phyloP scores from a whole-genome alignment of 1,140 invertebrate species.

The Sweltsa coloradensis region DNA sequence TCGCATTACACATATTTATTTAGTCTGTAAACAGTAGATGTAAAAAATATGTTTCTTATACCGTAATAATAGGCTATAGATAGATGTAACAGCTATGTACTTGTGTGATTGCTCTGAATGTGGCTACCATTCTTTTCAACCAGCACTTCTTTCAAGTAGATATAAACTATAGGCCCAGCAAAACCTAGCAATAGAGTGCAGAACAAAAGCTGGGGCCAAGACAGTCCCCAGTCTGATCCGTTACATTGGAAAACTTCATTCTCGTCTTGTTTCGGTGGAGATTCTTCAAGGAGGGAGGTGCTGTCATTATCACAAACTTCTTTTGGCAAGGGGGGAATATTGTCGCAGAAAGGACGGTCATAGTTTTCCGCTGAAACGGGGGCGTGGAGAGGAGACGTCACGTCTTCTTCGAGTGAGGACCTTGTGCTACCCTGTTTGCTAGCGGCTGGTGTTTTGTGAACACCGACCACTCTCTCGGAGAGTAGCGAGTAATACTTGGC shows the following conservation, averaged over 20 bases:
- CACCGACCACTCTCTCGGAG: constrained; percentile 35
- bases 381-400: constrained; percentile 9
- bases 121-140: too few relatives aligned
- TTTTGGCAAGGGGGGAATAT: constrained; percentile 11
- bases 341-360: too few relatives aligned
- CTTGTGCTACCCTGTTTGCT: constrained; percentile 15
- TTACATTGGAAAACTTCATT: constrained; percentile 29
- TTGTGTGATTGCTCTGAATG: too few relatives aligned
- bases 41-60: too few relatives aligned
- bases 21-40: too few relatives aligned
- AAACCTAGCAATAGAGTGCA: constrained; percentile 29
- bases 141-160: too few relatives aligned
- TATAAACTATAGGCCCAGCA: constrained; percentile 30
- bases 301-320: constrained; percentile 21
- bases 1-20: too few relatives aligned
- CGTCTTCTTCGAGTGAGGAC: constrained; percentile 17
- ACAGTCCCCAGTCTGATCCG: constrained; percentile 32
- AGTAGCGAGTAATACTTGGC: constrained; percentile 53
- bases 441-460: constrained; percentile 5
- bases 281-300: constrained; percentile 16
- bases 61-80: too few relatives aligned
- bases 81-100: too few relatives aligned
- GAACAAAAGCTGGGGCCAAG: constrained; percentile 29
- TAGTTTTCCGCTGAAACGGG: too few relatives aligned
- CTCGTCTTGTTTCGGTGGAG: constrained; percentile 15